Evolutionary conservation across 2,113 vertebrate genomes (phyloP), one percentile per base, ranked within the genome.

Genomic region (Poeciliopsis prolifica): DNA sequence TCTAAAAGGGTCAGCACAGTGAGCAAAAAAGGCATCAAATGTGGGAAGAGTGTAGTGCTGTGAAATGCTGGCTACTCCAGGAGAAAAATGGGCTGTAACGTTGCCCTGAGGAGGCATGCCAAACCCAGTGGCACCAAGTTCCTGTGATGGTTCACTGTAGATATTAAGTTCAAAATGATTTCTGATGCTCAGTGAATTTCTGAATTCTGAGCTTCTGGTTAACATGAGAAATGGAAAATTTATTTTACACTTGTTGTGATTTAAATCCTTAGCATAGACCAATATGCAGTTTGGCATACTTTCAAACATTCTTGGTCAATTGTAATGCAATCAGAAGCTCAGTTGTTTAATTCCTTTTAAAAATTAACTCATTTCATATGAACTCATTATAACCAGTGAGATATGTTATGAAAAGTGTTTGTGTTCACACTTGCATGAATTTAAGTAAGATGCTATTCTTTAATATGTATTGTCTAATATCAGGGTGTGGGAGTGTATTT

Each of bases 1-100:
- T 88, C 75, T 79, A 89, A 89, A 85, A 90, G 91, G 88, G 87
- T 89, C 85, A 89, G 79, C 10, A 8, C 64, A 78, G 85, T 29
- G 83, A 87, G 85, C 65, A 80, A 37, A 84, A 80, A 81, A 82
- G 73, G 78, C 78, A 81, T 86, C 75, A 85, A 87, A 91, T 88
- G 79, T 69, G 65, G 72, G 68, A 86, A 81, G 73, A 83, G 75
- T 71, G 40, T 29, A 71, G 81, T 80, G 74, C 81, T 84, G 79
- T 74, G 75, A 88, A 85, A 72, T 29, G 42, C 62, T 3, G 64
- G 66, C 68, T 79, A 60, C 40, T 72, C 31, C 26, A 78, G 80
- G 60, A 79, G 74, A 77, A 65, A 69, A 85, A 61, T 7, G 17
- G 70, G 35, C 72, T 80, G 79, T 83, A 84, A 85, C 64, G 76